Evolutionary conservation across 2,797 vertebrate species (phyloP).

Genomic region (Artibeus lituratus): DNA sequence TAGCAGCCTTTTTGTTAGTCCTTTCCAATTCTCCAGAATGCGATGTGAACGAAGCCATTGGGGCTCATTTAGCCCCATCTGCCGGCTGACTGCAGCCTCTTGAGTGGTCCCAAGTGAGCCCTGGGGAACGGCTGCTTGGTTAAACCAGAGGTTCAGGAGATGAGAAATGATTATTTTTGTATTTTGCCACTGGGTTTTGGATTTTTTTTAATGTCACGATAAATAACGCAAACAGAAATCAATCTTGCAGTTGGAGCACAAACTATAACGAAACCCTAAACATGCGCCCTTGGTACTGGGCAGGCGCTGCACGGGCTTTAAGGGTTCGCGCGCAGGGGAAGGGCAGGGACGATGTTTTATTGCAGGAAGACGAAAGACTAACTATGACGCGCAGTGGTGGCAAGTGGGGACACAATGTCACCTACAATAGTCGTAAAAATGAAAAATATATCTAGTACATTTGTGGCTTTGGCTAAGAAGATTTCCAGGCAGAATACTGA

Average conservation of each 20-base stretch:
- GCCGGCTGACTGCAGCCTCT: neutral
- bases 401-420: neutral
- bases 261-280: neutral
- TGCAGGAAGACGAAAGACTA: neutral
- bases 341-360: neutral
- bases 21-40: neutral
- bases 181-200: neutral
- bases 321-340: neutral
- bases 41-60: neutral
- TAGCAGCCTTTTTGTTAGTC: neutral
- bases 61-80: neutral
- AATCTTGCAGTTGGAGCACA: neutral
- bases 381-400: neutral
- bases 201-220: neutral
- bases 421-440: neutral
- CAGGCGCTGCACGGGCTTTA: neutral
- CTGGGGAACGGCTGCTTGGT: neutral
- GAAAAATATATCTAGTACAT: neutral
- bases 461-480: neutral
- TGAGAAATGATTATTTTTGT: neutral
- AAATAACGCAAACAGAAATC: neutral
- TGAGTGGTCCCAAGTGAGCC: neutral
- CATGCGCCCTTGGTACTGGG: neutral
- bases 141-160: neutral
- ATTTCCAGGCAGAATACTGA: neutral